phyloP scores from a whole-genome alignment of 2,888 invertebrate species.

The Lapara coniferarum region DNA sequence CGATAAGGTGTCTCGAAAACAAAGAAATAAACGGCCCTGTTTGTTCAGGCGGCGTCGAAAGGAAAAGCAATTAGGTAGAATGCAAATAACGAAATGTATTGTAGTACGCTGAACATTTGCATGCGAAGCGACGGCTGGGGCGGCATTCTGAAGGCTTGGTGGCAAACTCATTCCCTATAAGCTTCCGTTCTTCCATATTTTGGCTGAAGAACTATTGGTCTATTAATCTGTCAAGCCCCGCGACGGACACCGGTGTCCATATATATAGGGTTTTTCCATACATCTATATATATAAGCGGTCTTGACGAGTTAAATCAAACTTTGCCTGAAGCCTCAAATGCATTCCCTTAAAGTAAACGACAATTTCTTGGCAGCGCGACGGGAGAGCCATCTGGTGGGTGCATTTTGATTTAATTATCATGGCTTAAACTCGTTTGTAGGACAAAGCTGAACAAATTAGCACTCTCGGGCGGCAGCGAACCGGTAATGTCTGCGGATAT shows the following conservation, averaged over 20 bases:
- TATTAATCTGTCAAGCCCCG: too few relatives aligned
- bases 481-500: not conserved
- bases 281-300: too few relatives aligned
- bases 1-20: slow-evolving; percentile 58
- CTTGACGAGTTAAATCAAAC: too few relatives aligned
- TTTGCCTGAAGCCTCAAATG: slow-evolving; percentile 14
- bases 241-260: too few relatives aligned
- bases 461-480: slow-evolving; percentile 23
- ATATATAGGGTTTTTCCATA: too few relatives aligned
- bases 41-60: slow-evolving; percentile 63
- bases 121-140: slow-evolving; percentile 64
- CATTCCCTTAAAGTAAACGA: slow-evolving; percentile 6
- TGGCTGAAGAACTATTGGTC: slow-evolving; percentile 54
- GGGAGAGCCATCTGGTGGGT: not conserved
- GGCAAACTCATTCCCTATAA: slow-evolving; percentile 47
- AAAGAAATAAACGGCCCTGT: slow-evolving; percentile 62
- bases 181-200: slow-evolving; percentile 55
- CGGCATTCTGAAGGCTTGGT: slow-evolving; percentile 56
- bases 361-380: not conserved
- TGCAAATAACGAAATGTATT: slow-evolving; percentile 75
- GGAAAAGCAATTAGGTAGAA: slow-evolving; percentile 79
- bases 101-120: slow-evolving; percentile 72
- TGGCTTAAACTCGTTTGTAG: slow-evolving; percentile 4
- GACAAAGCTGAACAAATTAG: slow-evolving; percentile 30
- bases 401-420: slow-evolving; percentile 15